Percentiles rank a stretch among this genome's conserved stretches.
Conservation (phyloP, 2,888 invertebrate species). For the Sericinus montela region DNA sequence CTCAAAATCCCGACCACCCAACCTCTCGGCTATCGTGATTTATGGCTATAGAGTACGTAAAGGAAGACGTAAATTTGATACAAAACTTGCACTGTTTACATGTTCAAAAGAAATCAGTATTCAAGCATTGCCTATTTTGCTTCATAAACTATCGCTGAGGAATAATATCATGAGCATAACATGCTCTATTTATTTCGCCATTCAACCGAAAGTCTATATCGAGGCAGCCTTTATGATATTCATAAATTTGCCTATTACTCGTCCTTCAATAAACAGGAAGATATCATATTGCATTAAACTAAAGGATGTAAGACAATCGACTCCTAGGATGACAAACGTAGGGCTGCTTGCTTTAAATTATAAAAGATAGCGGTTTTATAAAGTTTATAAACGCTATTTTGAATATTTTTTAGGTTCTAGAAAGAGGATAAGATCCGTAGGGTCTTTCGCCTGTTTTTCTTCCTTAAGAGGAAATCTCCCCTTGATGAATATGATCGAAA, state of each 20-base stretch:
- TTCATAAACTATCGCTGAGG: conserved; percentile 3
- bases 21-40: too few species aligned
- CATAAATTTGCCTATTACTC: conserved; percentile 15
- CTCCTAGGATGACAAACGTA: conserved; percentile 26
- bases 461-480: too few species aligned
- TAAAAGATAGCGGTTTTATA: neutral
- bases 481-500: too few species aligned
- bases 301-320: conserved; percentile 36
- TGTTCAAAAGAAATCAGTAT: too few species aligned
- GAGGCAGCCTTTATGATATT: conserved; percentile 5
- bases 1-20: too few species aligned
- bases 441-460: too few species aligned
- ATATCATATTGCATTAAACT: conserved; percentile 34
- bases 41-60: too few species aligned
- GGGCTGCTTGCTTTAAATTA: conserved; percentile 19
- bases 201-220: neutral
- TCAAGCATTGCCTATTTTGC: neutral
- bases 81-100: too few species aligned
- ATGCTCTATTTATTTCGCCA: neutral
- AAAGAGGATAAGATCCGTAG: too few species aligned
- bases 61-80: too few species aligned
- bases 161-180: conserved; percentile 2
- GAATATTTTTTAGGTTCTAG: too few species aligned
- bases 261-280: conserved; percentile 21
- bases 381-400: too few species aligned